Percentiles rank a stretch among this genome's conserved stretches.
Evolutionary conservation across 92 coral and sea anemone genomes (phyloP).

Genomic region (Plumapathes pennacea): DNA sequence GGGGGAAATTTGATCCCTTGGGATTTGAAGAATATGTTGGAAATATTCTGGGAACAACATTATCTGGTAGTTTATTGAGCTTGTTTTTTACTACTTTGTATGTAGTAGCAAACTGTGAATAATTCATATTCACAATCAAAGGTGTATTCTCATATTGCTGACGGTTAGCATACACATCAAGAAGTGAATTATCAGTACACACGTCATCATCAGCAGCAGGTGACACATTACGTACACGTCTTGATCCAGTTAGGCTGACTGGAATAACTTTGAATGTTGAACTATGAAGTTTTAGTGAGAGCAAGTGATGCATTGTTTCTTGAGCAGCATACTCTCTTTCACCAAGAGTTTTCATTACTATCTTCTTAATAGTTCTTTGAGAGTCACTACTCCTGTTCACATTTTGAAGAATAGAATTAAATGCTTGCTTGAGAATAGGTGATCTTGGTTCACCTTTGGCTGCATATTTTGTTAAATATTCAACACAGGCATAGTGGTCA

Average conservation of each 20-base stretch:
- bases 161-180: constrained; percentile 60
- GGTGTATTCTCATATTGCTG: constrained; percentile 31
- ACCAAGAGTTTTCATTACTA: constrained; percentile 51
- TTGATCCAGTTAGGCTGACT: constrained; percentile 48
- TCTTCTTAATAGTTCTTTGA: constrained; percentile 51
- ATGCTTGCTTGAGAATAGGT: constrained; percentile 44
- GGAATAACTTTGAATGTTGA: constrained; percentile 51
- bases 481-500: constrained; percentile 36
- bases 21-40: constrained; percentile 59
- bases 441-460: constrained; percentile 56
- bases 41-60: constrained; percentile 44
- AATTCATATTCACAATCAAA: constrained; percentile 32
- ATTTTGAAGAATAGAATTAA: constrained; percentile 33
- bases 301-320: constrained; percentile 54
- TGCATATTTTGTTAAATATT: constrained; percentile 47
- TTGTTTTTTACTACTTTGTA: constrained; percentile 47
- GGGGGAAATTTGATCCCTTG: constrained; percentile 46
- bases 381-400: constrained; percentile 29
- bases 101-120: constrained; percentile 48
- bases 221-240: constrained; percentile 8
- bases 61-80: constrained; percentile 48
- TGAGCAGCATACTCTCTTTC: constrained; percentile 63
- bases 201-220: constrained; percentile 11
- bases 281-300: constrained; percentile 47
- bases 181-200: constrained; percentile 47